Base-by-base conservation (phyloP, 2,888 invertebrate genomes). In the Phyllotreta striolata region DNA sequence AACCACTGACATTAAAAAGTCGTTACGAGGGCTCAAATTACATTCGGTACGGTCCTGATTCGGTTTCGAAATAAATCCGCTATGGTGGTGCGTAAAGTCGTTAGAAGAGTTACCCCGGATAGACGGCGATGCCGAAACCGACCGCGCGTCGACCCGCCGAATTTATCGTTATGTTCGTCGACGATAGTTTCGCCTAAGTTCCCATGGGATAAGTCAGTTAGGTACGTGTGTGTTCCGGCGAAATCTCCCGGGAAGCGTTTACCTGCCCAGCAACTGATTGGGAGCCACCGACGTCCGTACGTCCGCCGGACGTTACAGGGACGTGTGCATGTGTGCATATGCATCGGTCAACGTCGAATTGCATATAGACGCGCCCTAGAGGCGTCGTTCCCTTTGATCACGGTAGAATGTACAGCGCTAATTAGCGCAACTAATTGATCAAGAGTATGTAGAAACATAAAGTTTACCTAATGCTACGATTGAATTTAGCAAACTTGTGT, bases 201-300 rank as follows among this genome's bases (percentile, higher is more conserved):
- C 81, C 75, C 79, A 65, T 47, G 80, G 80, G 80, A 79, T 74
- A 76, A 77, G 78, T 81, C 79, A 80, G 80, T 80, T 79, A 77
- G 81, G 77, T 80, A 81, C 80, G 81, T 81, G 80, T 62, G 52
- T 81, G 80, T 57, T 51, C 62, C 76, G 75, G 75, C 71, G 71
- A 66, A 57, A 58, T 79, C 80, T 78, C 80, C 46, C 63, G 75
- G 79, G 81, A 79, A 75, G 78, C 78, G 79, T 82, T 82, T 80
- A 82, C 81, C 81, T 82, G 81, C 80, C 79, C 79, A 72, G 75
- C 78, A 79, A 79, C 80, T 81, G 81, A 81, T 81, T 81, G 79
- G 78, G 78, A 79, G 77, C 74, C 72, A 73, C 73, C 71, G 65
- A 66, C 66, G 69, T 63, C 64, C 65, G 63, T 68, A 64, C 66